These are phyloP conservation scores for Proteles cristata DNA, from an alignment of 2,113 vertebrate genomes.

Conservation along the genomic window DNA sequence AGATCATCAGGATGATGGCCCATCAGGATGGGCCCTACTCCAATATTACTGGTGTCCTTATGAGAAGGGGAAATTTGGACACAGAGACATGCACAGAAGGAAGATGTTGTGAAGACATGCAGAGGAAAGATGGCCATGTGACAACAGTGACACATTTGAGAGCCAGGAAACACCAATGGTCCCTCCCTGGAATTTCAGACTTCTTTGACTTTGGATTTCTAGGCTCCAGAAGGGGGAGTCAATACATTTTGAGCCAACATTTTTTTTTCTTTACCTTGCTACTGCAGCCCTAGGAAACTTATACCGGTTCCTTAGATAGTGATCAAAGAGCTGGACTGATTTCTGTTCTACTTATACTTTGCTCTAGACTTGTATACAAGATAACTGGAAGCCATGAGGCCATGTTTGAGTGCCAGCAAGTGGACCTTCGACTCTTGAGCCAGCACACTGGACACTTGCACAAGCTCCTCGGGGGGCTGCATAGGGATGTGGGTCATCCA, in stretches of 20 bases:
- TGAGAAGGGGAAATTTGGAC: not conserved
- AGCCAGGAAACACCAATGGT: not conserved
- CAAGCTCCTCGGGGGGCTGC: not conserved
- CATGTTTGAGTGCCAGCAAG: not conserved
- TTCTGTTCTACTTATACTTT: not conserved
- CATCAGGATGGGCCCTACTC: not conserved
- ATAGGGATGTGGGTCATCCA: not conserved
- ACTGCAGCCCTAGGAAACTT: not conserved
- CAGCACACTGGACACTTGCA: not conserved
- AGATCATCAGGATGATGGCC: not conserved
- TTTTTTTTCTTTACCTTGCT: not conserved
- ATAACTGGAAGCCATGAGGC: not conserved
- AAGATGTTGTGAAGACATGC: not conserved
- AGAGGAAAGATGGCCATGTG: not conserved
- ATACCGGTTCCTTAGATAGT: not conserved
- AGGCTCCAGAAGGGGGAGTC: not conserved
- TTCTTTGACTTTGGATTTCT: not conserved
- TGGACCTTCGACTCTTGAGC: not conserved
- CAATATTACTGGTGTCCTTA: not conserved
- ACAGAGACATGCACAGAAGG: not conserved
- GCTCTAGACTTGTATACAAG: not conserved
- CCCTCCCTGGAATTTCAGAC: not conserved
- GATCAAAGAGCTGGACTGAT: not conserved
- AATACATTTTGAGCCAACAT: not conserved
- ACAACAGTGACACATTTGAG: not conserved